A percentile compares a stretch with the other conserved stretches of the same genome.
Conservation (phyloP, 2,888 invertebrate genomes). For the Desoria tigrina region DNA sequence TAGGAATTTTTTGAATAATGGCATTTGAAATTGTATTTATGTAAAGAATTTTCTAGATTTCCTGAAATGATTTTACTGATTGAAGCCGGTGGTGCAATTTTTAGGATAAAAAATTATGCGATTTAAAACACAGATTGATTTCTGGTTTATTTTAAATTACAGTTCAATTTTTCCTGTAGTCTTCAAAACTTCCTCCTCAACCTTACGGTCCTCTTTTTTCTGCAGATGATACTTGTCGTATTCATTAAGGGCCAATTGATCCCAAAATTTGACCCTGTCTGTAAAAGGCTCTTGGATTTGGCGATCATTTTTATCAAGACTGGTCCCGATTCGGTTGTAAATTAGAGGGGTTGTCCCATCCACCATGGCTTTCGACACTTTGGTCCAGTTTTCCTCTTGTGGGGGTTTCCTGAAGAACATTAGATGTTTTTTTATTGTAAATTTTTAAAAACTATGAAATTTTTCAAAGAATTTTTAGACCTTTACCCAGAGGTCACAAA, state of each 20-base stretch:
- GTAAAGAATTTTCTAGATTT: too few species aligned
- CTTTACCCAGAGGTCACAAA: slow-evolving; percentile 40
- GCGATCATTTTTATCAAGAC: not conserved
- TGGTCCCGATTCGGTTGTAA: slow-evolving; percentile 42
- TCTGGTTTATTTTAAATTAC: too few species aligned
- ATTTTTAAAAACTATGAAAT: too few species aligned
- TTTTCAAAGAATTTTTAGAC: not conserved
- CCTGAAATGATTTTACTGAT: too few species aligned
- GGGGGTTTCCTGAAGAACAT: slow-evolving; percentile 7
- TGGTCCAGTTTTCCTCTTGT: slow-evolving; percentile 21
- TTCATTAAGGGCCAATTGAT: slow-evolving; percentile 34
- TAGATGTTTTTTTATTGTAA: not conserved
- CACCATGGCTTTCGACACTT: slow-evolving; percentile 30
- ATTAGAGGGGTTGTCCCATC: slow-evolving; percentile 27
- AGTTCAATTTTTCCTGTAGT: too few species aligned
- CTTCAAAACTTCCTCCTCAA: too few species aligned
- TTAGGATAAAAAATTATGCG: too few species aligned
- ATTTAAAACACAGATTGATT: too few species aligned
- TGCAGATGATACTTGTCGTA: slow-evolving; percentile 23
- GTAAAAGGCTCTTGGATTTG: slow-evolving; percentile 41
- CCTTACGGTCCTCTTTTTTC: too few species aligned
- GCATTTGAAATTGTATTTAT: too few species aligned
- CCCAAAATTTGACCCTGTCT: slow-evolving; percentile 42
- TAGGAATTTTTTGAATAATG: too few species aligned
- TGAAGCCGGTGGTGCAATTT: too few species aligned